Conservation (phyloP, 1,140 invertebrate genomes). For the Macrosteles quadrilineatus region DNA sequence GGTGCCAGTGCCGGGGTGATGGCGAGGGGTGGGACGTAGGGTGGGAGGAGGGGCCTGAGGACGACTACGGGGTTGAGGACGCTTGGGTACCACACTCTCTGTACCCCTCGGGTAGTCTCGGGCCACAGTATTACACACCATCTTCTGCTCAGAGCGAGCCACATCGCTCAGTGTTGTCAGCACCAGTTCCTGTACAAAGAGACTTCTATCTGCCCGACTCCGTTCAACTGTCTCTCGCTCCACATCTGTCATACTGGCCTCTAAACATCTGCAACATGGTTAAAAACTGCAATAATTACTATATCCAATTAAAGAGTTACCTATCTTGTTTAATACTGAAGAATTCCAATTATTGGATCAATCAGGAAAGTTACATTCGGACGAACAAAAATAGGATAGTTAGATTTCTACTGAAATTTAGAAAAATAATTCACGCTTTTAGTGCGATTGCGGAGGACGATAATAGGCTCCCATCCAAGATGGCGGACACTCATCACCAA, state of each 20-base stretch:
- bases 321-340: too few relatives aligned
- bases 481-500: too few relatives aligned
- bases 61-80: constrained; percentile 40
- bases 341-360: too few relatives aligned
- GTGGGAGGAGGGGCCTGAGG: constrained; percentile 46
- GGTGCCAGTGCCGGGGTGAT: constrained; percentile 49
- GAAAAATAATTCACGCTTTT: too few relatives aligned
- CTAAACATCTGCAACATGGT: constrained; percentile 60
- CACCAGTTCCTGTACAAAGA: constrained; percentile 70
- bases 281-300: too few relatives aligned
- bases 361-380: too few relatives aligned
- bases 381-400: too few relatives aligned
- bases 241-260: constrained; percentile 57
- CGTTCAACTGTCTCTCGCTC: constrained; percentile 59
- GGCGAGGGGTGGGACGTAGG: constrained; percentile 49
- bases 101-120: constrained; percentile 52
- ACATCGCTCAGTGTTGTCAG: constrained; percentile 59
- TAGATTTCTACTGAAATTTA: too few relatives aligned
- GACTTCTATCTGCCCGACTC: constrained; percentile 63
- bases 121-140: constrained; percentile 45
- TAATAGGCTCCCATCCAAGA: too few relatives aligned
- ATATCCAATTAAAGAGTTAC: too few relatives aligned
- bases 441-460: too few relatives aligned
- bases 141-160: constrained; percentile 34
- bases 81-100: constrained; percentile 43